Evolutionary conservation across 2,888 invertebrate species (phyloP).

Genomic region (Teleogryllus oceanicus): DNA sequence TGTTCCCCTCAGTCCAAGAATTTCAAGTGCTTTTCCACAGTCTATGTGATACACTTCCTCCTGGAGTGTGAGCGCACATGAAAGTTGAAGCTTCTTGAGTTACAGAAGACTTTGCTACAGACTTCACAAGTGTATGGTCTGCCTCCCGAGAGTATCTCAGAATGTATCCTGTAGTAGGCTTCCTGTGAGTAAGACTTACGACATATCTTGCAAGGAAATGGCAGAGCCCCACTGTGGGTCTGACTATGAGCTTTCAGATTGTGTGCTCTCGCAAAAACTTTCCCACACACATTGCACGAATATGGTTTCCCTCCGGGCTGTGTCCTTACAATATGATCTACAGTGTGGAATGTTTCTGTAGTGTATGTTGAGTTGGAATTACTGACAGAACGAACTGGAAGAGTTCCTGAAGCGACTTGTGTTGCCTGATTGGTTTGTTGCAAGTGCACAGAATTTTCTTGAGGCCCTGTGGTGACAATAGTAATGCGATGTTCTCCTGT

Average conservation of each 20-base stretch:
- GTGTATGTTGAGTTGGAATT: neutral
- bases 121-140: neutral
- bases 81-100: constrained; percentile 6
- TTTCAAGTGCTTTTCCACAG: neutral
- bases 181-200: neutral
- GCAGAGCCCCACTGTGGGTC: neutral
- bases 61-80: neutral
- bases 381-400: neutral
- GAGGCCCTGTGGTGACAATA: neutral
- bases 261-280: constrained; percentile 58
- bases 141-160: neutral
- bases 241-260: neutral
- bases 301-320: constrained; percentile 61
- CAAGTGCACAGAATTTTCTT: neutral
- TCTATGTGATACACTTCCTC: constrained; percentile 5
- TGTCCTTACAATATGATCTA: neutral
- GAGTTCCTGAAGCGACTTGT: neutral
- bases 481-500: neutral
- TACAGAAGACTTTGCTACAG: constrained; percentile 6
- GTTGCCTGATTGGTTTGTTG: neutral
- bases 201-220: neutral
- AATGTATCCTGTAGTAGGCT: constrained; percentile 9
- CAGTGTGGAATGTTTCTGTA: neutral
- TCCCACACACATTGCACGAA: constrained; percentile 65
- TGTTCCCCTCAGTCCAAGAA: neutral